Percentiles rank a stretch among this genome's conserved stretches.
Evolutionary conservation across 2,888 invertebrate species (phyloP).

Genomic region (Athalia circularis): DNA sequence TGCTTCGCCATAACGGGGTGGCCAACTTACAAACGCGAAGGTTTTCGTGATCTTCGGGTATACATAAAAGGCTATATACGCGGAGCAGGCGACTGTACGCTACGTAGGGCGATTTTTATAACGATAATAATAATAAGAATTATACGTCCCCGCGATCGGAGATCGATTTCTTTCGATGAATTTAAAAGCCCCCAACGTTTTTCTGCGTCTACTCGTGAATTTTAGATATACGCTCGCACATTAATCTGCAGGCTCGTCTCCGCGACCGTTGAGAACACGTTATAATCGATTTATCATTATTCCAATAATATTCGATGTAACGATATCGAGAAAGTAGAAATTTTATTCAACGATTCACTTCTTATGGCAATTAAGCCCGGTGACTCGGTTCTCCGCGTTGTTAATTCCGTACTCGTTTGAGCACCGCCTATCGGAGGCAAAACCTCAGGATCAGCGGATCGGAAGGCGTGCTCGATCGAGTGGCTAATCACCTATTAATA

Average conservation of each 20-base stretch:
- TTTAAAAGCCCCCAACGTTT: constrained; percentile 18
- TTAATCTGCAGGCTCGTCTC: constrained; percentile 3
- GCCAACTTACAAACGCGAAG: constrained; percentile 35
- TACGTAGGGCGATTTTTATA: background rate
- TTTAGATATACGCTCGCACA: background rate
- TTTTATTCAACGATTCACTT: constrained; percentile 50
- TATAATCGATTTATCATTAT: constrained; percentile 39
- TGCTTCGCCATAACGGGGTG: constrained; percentile 41
- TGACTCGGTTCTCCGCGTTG: constrained; percentile 26
- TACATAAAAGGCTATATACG: background rate
- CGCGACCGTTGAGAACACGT: constrained; percentile 7
- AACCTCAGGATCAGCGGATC: constrained; percentile 53
- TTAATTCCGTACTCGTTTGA: constrained; percentile 38
- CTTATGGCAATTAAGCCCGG: constrained; percentile 46
- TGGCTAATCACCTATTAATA: constrained; percentile 67
- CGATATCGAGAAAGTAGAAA: constrained; percentile 39
- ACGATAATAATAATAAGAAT: constrained; percentile 11
- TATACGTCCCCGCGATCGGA: constrained; percentile 16
- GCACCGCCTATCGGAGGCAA: constrained; percentile 37
- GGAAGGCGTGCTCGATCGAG: constrained; percentile 60
- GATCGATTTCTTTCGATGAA: constrained; percentile 37
- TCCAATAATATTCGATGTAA: constrained; percentile 34
- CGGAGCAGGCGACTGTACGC: constrained; percentile 2
- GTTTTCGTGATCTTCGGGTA: constrained; percentile 22
- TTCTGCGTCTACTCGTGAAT: constrained; percentile 19